These are phyloP conservation scores for Dolichotis patagonum DNA, from an alignment of 2,113 vertebrate species.

Conservation along the genomic window DNA sequence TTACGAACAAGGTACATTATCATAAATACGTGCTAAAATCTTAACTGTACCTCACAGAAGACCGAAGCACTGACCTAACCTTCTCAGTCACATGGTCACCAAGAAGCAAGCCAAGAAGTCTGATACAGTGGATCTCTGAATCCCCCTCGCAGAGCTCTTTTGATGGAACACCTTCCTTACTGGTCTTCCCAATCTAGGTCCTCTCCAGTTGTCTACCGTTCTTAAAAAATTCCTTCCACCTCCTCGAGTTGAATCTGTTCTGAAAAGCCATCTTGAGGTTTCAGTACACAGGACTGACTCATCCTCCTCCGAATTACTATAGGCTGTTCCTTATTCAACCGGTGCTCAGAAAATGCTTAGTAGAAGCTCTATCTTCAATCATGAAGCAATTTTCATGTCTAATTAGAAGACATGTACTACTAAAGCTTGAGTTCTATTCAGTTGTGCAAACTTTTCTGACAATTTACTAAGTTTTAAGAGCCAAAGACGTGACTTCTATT, in stretches of 20 bases:
- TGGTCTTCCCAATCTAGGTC: neutral
- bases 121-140: neutral
- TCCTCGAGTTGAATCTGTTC: neutral
- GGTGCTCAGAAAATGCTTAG: neutral
- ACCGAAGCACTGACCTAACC: neutral
- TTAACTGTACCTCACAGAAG: neutral
- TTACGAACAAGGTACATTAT: neutral
- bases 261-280: neutral
- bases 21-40: neutral
- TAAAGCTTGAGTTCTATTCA: slow-evolving; percentile 4
- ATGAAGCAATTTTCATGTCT: neutral
- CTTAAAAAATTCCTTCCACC: neutral
- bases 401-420: neutral
- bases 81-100: neutral
- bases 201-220: neutral
- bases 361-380: neutral
- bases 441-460: slow-evolving; percentile 23
- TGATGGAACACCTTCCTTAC: neutral
- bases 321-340: neutral
- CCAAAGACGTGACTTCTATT: neutral
- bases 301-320: neutral
- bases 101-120: neutral
- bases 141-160: neutral
- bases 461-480: neutral
- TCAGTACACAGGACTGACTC: neutral